Conservation (phyloP, 1,140 invertebrate species). For the Plodia interpunctella region DNA sequence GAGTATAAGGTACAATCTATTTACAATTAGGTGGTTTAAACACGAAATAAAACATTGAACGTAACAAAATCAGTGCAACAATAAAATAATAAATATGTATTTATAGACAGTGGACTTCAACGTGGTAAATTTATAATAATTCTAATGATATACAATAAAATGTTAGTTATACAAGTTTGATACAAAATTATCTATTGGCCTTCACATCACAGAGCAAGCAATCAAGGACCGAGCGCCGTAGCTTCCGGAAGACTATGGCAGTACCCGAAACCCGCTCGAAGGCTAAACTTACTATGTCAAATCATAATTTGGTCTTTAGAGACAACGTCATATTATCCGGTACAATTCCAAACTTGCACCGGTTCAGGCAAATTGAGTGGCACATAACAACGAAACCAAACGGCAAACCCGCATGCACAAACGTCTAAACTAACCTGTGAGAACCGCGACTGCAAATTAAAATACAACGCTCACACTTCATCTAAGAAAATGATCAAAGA, state of each 20-base stretch:
- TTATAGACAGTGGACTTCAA: slow-evolving; percentile 66
- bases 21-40: slow-evolving; percentile 71
- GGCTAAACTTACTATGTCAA: not conserved
- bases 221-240: slow-evolving; percentile 37
- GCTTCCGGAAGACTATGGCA: slow-evolving; percentile 27
- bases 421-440: slow-evolving; percentile 17
- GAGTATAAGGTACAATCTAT: slow-evolving; percentile 61
- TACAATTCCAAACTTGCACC: not conserved
- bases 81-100: slow-evolving; percentile 76
- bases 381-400: slow-evolving; percentile 19
- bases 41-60: slow-evolving; percentile 71
- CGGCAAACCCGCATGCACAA: slow-evolving; percentile 18
- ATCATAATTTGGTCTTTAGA: slow-evolving; percentile 1
- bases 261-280: not conserved
- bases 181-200: slow-evolving; percentile 73
- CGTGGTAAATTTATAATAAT: slow-evolving; percentile 68
- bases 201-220: slow-evolving; percentile 72
- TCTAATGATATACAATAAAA: slow-evolving; percentile 64
- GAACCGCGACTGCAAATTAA: slow-evolving; percentile 15
- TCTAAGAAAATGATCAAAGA: slow-evolving; percentile 23
- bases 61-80: slow-evolving; percentile 75
- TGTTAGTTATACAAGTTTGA: slow-evolving; percentile 68
- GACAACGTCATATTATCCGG: not conserved
- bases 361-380: slow-evolving; percentile 12
- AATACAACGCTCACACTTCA: slow-evolving; percentile 25